Evolutionary conservation across 2,113 vertebrate species (phyloP).

Genomic region (Syngnathus scovelli): DNA sequence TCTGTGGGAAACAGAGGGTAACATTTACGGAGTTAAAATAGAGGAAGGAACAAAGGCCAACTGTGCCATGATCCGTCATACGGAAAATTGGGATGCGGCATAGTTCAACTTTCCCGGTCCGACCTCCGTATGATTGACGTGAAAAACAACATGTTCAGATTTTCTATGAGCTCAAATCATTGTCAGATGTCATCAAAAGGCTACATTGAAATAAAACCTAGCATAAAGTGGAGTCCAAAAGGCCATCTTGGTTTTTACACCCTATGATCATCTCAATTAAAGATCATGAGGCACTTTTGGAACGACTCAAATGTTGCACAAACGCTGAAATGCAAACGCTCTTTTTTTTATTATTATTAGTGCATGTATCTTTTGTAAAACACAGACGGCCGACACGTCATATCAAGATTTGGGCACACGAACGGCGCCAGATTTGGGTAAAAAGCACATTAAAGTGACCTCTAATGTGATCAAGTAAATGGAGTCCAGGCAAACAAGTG

Average conservation of each 20-base stretch:
- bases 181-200: too few species aligned
- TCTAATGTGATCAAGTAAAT: neutral
- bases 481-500: constrained; percentile 5
- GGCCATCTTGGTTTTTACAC: too few species aligned
- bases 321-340: neutral
- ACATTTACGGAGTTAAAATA: constrained; percentile 63
- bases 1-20: constrained; percentile 55
- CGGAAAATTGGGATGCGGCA: constrained; percentile 38
- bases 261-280: neutral
- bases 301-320: neutral
- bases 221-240: too few species aligned
- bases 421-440: neutral
- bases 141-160: too few species aligned
- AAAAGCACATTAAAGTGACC: neutral
- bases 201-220: too few species aligned
- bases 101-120: constrained; percentile 11
- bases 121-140: neutral
- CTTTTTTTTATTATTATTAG: neutral
- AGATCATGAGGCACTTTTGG: neutral
- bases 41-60: constrained; percentile 59
- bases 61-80: constrained; percentile 55
- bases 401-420: too few species aligned
- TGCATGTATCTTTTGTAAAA: neutral
- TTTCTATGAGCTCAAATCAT: too few species aligned
- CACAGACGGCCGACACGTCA: neutral